Evolutionary conservation across 2,888 invertebrate genomes (phyloP), one percentile per base, ranked within the genome.

Genomic region (Andrena trimmerana): DNA sequence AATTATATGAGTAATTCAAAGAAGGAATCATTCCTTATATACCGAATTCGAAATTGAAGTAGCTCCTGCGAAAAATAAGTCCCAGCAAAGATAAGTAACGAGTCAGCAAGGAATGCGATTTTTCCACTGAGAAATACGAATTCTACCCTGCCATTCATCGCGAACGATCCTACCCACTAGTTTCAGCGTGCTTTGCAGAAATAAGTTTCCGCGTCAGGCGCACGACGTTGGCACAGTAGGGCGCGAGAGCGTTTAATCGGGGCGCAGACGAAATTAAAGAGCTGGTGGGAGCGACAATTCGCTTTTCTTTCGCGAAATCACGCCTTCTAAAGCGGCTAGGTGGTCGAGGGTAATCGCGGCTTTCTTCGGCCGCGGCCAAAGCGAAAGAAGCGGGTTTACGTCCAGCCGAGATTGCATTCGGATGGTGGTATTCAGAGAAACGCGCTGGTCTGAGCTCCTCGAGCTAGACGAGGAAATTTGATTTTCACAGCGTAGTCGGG

Each of bases 381-480:
- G 69, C 62, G 77, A 74, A 63, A 70, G 81, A 75, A 71, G 67
- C 66, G 78, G 33, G 13, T 73, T 77, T 75, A 27, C 62, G 70
- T 67, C 63, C 68, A 62, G 68, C 42, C 65, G 66, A 68, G 78
- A 81, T 78, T 75, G 65, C 59, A 73, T 77, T 77, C 69, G 60
- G 48, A 67, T 68, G 74, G 13, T 66, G 69, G 73, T 59, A 20
- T 73, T 78, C 80, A 59, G 69, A 83, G 76, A 80, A 80, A 76
- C 73, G 60, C 71, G 60, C 29, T 63, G 54, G 36, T 8, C 42
- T 33, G 42, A 42, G 67, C 62, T 72, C 50, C 71, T 54, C 70
- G 63, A 63, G 63, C 36, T 20, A 63, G 59, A 48, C 42, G 52
- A 27, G 68, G 36, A 73, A 72, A 81, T 77, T 78, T 78, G 72